Percentiles rank a stretch among this genome's conserved stretches.
Conservation (phyloP, 2,888 invertebrate genomes). For the Caenorhabditis doughertyi region DNA sequence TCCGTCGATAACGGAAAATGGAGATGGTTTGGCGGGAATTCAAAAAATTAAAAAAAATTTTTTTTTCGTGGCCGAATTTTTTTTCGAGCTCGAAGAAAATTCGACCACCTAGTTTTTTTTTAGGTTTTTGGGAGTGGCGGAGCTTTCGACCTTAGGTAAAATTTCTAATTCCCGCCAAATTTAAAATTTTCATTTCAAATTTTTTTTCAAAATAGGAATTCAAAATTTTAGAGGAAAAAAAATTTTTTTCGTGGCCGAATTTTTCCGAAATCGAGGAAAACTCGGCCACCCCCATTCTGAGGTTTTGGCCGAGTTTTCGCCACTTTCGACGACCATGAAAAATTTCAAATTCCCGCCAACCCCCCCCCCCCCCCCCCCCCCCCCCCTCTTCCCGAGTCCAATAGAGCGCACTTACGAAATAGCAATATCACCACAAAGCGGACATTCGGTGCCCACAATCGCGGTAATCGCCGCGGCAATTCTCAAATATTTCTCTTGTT, state of each 20-base stretch:
- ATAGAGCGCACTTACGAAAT: conserved; percentile 66
- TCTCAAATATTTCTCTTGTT: conserved; percentile 58
- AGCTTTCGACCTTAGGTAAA: no score
- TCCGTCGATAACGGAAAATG: neutral
- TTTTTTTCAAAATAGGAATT: no score
- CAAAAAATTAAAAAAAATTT: neutral
- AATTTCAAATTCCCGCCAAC: neutral
- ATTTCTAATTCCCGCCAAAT: no score
- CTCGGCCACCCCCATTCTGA: no score
- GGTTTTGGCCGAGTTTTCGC: no score
- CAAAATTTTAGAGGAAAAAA: no score
- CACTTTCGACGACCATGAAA: neutral
- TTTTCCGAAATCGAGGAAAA: no score
- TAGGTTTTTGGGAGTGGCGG: no score
- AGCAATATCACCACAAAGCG: conserved; percentile 77
- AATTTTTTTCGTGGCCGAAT: no score
- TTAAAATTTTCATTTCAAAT: no score
- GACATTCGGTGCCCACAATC: conserved; percentile 75
- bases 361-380: no score
- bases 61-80: neutral
- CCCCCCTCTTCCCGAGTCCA: no score
- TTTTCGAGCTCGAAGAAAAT: neutral
- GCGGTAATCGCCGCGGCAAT: conserved; percentile 62
- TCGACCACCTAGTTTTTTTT: neutral
- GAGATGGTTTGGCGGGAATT: neutral